phyloP scores from a whole-genome alignment of 2,888 invertebrate species.

The Tetramorium bicarinatum region DNA sequence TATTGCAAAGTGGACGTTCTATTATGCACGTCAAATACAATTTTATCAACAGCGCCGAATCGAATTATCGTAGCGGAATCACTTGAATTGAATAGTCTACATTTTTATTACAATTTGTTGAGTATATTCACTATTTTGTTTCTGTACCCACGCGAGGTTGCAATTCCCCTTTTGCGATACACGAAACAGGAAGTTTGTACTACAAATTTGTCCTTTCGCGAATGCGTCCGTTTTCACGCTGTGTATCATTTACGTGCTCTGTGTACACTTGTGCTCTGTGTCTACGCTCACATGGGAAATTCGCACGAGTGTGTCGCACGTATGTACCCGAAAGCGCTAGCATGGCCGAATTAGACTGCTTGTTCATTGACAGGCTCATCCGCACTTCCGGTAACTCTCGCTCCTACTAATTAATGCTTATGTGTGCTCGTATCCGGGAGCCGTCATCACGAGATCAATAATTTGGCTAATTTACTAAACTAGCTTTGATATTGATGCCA shows the following conservation, averaged over 20 bases:
- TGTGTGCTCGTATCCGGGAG: conserved; percentile 22
- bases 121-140: neutral
- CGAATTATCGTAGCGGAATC: neutral
- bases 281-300: conserved; percentile 67
- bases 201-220: conserved; percentile 52
- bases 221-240: conserved; percentile 52
- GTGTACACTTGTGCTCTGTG: conserved; percentile 51
- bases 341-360: conserved; percentile 64
- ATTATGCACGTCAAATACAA: neutral
- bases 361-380: conserved; percentile 57
- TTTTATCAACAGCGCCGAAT: neutral
- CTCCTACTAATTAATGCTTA: conserved; percentile 67
- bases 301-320: conserved; percentile 62
- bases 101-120: conserved; percentile 22
- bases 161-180: conserved; percentile 38
- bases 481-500: conserved; percentile 17
- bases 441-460: conserved; percentile 49
- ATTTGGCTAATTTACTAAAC: conserved; percentile 46
- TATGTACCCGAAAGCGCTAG: conserved; percentile 58
- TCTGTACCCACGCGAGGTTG: conserved; percentile 11
- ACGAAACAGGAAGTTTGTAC: conserved; percentile 43
- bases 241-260: conserved; percentile 47
- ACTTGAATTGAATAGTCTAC: conserved; percentile 7
- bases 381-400: conserved; percentile 66
- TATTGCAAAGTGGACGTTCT: neutral